phyloP scores from a whole-genome alignment of 2,113 vertebrate species.

The Phasianus colchicus region DNA sequence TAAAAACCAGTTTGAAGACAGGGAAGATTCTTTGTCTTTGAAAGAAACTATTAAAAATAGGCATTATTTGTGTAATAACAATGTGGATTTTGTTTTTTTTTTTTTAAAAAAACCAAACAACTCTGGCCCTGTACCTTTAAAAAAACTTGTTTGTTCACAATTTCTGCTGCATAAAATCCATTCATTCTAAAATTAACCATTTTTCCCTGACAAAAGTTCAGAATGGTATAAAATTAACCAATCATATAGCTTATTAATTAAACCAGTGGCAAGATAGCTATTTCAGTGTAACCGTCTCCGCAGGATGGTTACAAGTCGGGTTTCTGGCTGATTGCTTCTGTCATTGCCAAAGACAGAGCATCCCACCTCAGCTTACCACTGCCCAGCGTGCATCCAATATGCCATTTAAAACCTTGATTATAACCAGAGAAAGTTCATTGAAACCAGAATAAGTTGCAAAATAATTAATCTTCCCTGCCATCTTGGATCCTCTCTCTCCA shows the following conservation, averaged over 20 bases:
- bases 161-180: not conserved
- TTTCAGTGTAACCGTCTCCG: not conserved
- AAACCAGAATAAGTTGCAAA: slow-evolving; percentile 46
- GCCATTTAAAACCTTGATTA: slow-evolving; percentile 40
- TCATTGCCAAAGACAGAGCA: slow-evolving; percentile 27
- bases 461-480: slow-evolving; percentile 58
- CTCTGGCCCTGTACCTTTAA: not conserved
- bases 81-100: not conserved
- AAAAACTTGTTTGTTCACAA: slow-evolving; percentile 25
- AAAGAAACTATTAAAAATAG: not conserved
- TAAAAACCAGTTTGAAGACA: slow-evolving; percentile 59
- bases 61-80: not conserved
- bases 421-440: slow-evolving; percentile 55
- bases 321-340: slow-evolving; percentile 42
- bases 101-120: not conserved
- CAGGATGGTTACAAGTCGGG: not conserved
- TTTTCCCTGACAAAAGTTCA: slow-evolving; percentile 55
- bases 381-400: slow-evolving; percentile 41
- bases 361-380: slow-evolving; percentile 52
- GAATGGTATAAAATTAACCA: slow-evolving; percentile 28
- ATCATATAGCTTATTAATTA: slow-evolving; percentile 61
- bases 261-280: slow-evolving; percentile 37
- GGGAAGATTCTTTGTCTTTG: slow-evolving; percentile 34
- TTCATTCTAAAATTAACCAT: slow-evolving; percentile 20
- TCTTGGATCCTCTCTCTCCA: slow-evolving; percentile 24